Evolutionary conservation across 2,113 vertebrate genomes (phyloP), one percentile per base, ranked within the genome.

Genomic region (Catharus bicknelli): DNA sequence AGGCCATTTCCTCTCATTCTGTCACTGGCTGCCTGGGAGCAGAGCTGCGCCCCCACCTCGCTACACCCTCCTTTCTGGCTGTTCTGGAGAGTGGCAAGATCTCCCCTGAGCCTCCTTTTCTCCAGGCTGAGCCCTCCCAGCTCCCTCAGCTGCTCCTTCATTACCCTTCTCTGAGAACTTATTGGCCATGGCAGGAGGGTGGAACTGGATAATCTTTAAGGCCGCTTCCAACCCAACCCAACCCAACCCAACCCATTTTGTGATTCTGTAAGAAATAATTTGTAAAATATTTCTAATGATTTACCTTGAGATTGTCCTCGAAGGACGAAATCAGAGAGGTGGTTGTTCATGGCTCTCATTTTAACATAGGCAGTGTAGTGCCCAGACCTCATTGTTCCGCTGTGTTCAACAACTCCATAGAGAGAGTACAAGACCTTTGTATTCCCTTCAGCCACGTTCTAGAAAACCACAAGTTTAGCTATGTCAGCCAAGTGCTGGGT

Each of bases 331-430:
- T 97, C 84, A 68, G 95, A 96, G 73, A 98, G 96, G 9, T 57
- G 90, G 29, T 75, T 95, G 58, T 95, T 98, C 3, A 97, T 93
- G 45, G 72, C 80, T 75, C 98, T 98, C 34, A 97, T 96, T 97
- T 99, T 99, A 70, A 99, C 98, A 16, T 99, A 99, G 11, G 99
- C 99, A 9, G 98, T 99, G 95, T 99, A 99, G 94, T 99, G 99
- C n/a, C 99, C 99, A 3, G 98, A 99, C 57, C 98, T 98, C 99
- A 99, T 99, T 11, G 99, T 99, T 36, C 99, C 99, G 14, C 99
- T 99, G 85, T 99, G 99, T 86, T 99, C 99, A 58, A 99, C 99
- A 13, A 99, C 97, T 29, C 99, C 99, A 18, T 99, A 99, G 45
- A 99, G 97, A 54, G 98, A 98, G 92, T 99, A 99, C 34, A 98